A percentile compares a stretch with the other conserved stretches of the same genome.
Evolutionary conservation across 2,797 vertebrate species (phyloP).

Genomic region (Malacoraja senta): DNA sequence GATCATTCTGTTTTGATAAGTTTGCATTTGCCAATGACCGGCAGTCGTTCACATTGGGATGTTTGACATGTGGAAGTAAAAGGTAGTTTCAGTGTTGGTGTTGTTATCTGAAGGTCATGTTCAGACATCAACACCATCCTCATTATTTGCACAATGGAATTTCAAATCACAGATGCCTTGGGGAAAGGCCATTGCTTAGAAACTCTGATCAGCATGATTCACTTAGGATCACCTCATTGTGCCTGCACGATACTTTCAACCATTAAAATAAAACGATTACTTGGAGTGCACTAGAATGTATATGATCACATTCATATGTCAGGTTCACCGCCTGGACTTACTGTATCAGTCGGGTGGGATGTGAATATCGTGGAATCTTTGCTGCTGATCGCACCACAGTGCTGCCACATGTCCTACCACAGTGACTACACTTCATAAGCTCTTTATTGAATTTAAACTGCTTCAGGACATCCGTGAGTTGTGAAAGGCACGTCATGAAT

Average conservation of each 20-base stretch:
- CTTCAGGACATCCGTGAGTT: not conserved
- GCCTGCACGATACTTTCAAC: not conserved
- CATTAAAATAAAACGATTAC: not conserved
- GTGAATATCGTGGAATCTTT: not conserved
- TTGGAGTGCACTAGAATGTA: not conserved
- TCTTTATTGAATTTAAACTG: not conserved
- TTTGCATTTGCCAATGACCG: not conserved
- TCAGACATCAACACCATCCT: conserved; percentile 20
- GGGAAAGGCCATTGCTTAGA: not conserved
- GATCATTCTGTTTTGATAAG: not conserved
- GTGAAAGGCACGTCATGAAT: not conserved
- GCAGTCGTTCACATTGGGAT: not conserved
- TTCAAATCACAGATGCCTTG: not conserved
- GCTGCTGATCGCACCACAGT: not conserved
- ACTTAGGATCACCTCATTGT: not conserved
- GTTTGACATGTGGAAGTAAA: conserved; percentile 5
- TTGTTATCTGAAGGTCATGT: conserved; percentile 28
- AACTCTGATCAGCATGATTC: not conserved
- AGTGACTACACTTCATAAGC: not conserved
- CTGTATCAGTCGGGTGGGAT: not conserved
- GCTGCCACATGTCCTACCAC: not conserved
- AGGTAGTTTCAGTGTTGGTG: not conserved
- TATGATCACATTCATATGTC: not conserved
- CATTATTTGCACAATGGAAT: conserved; percentile 10
- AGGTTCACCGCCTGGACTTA: not conserved